phyloP scores from a whole-genome alignment of 2,113 vertebrate genomes.

The Gopherus flavomarginatus region DNA sequence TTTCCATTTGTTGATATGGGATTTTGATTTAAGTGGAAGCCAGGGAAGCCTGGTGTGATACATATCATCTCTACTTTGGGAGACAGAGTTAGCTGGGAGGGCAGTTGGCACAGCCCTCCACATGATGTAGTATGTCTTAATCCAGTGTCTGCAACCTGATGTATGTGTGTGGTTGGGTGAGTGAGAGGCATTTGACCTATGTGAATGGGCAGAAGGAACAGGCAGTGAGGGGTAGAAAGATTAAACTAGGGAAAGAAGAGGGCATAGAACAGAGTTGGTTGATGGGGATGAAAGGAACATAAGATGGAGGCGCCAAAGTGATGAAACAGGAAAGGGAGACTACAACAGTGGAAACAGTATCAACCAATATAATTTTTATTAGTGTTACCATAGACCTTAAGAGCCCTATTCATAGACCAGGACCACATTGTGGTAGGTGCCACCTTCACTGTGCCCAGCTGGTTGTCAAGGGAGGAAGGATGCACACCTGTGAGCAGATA shows the following conservation, averaged over 20 bases:
- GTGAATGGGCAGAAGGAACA: background rate
- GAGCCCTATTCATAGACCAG: background rate
- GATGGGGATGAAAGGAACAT: background rate
- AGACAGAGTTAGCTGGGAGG: background rate
- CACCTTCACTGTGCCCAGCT: background rate
- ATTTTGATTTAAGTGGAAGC: background rate
- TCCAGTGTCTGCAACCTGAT: background rate
- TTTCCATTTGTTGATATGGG: background rate
- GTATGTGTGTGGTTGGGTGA: background rate
- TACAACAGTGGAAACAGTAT: background rate
- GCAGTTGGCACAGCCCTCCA: background rate
- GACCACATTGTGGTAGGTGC: background rate
- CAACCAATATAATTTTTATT: background rate
- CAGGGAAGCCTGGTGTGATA: background rate
- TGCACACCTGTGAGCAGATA: background rate
- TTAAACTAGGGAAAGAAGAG: background rate
- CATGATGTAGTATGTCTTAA: background rate
- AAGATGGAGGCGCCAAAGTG: background rate
- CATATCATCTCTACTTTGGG: rapidly evolving
- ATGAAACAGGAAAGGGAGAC: rapidly evolving
- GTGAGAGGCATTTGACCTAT: background rate
- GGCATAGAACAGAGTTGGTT: rapidly evolving
- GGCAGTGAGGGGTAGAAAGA: background rate
- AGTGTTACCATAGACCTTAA: background rate
- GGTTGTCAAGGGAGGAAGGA: background rate